These are phyloP conservation scores for Aphodius sticticus DNA, from an alignment of 2,888 invertebrate species.

Conservation along the genomic window DNA sequence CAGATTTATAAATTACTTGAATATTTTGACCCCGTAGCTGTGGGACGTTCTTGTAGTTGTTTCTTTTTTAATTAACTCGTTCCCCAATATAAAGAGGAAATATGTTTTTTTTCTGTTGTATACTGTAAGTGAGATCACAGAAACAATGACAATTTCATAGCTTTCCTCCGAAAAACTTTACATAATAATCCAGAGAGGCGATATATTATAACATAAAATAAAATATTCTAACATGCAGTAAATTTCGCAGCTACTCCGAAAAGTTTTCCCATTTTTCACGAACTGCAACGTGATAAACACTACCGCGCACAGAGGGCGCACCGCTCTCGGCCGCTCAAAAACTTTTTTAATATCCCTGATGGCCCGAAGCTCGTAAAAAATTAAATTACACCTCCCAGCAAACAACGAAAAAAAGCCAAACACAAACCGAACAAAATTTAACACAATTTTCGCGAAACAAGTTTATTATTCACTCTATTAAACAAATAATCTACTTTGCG, in stretches of 20 bases:
- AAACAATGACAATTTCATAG: too few relatives aligned
- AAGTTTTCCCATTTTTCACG: constrained; percentile 4
- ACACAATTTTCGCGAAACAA: neutral
- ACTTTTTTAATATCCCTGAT: constrained; percentile 4
- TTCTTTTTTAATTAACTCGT: too few relatives aligned
- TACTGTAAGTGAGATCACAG: too few relatives aligned
- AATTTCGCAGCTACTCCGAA: neutral
- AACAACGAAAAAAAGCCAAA: neutral
- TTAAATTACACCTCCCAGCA: neutral
- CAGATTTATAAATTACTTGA: too few relatives aligned
- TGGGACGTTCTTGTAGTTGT: too few relatives aligned
- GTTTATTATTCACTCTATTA: neutral
- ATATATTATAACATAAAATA: neutral
- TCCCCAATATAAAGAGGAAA: too few relatives aligned
- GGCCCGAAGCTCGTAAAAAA: neutral
- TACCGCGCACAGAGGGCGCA: neutral
- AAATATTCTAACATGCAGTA: neutral
- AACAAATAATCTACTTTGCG: neutral
- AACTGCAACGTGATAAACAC: neutral
- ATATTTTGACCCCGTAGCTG: too few relatives aligned
- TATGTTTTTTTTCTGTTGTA: too few relatives aligned
- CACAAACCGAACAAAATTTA: neutral
- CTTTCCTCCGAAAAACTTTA: too few relatives aligned
- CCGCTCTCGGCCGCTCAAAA: neutral
- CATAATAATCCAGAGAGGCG: neutral